phyloP scores from a whole-genome alignment of 2,797 vertebrate species.

The Loriculus beryllinus region DNA sequence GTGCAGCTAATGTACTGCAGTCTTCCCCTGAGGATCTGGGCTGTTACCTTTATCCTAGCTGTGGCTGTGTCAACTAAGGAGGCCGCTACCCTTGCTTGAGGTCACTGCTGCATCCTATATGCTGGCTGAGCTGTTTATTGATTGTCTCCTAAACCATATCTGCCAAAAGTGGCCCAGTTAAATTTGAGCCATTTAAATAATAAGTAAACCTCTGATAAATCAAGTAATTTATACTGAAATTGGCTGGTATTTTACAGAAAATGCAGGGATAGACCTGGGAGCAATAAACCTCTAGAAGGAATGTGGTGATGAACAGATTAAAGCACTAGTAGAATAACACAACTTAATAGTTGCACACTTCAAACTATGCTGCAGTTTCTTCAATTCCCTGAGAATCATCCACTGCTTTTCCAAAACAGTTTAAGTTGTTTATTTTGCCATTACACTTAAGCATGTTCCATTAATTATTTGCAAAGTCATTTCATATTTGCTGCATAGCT shows the following conservation, averaged over 20 bases:
- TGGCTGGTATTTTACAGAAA: neutral
- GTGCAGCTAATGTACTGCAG: neutral
- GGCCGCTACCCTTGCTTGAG: neutral
- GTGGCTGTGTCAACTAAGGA: neutral
- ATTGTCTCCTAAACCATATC: neutral
- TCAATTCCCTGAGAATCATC: neutral
- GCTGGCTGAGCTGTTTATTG: neutral
- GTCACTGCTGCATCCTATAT: neutral
- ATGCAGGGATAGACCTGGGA: neutral
- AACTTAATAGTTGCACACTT: neutral
- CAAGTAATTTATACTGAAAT: neutral
- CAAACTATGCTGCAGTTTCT: neutral
- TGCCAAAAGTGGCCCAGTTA: neutral
- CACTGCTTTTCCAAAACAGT: neutral
- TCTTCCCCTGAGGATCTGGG: neutral
- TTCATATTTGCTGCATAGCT: neutral
- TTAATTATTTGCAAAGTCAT: conserved; percentile 11
- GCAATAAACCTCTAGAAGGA: neutral
- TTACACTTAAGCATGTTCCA: neutral
- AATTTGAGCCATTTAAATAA: neutral
- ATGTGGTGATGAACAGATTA: neutral
- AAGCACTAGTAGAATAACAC: neutral
- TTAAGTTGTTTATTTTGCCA: conserved; percentile 20
- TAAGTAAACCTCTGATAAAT: neutral
- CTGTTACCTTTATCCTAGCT: neutral